A percentile compares a stretch with the other conserved stretches of the same genome.
These are phyloP conservation scores for Hystrix brachyura DNA, from an alignment of 2,113 vertebrate species.

Conservation along the genomic window DNA sequence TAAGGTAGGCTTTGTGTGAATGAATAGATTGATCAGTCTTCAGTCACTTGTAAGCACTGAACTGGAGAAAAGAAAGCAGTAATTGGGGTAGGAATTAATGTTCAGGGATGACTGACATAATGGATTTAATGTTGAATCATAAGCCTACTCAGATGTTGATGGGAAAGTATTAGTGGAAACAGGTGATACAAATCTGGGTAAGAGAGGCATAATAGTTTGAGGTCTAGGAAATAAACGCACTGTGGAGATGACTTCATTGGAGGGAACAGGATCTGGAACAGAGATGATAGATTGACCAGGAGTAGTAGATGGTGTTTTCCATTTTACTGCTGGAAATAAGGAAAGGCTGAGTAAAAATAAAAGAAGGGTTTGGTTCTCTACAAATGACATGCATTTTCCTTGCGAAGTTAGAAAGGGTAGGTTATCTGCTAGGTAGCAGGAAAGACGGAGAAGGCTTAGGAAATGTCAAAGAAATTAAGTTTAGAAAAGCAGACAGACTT, in stretches of 20 bases:
- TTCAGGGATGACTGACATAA: neutral
- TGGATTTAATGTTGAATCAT: constrained; percentile 34
- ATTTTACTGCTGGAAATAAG: constrained; percentile 21
- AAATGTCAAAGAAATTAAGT: constrained; percentile 1
- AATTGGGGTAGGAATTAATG: constrained; percentile 35
- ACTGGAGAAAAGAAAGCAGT: constrained; percentile 31
- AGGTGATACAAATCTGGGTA: neutral
- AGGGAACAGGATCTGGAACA: neutral
- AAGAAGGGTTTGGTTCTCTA: neutral
- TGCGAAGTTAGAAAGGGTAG: neutral
- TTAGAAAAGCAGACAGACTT: neutral
- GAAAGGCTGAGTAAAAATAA: neutral
- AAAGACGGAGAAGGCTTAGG: neutral
- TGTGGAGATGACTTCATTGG: neutral
- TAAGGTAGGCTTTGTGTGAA: constrained; percentile 22
- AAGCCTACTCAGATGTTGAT: constrained; percentile 54
- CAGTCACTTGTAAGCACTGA: constrained; percentile 8
- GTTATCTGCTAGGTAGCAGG: neutral
- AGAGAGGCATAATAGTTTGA: neutral
- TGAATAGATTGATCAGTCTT: constrained; percentile 38
- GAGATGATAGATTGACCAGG: neutral
- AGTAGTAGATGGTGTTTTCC: neutral
- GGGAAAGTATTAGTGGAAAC: constrained; percentile 6
- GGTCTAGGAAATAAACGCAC: constrained; percentile 35
- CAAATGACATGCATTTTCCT: constrained; percentile 7